phyloP scores from a whole-genome alignment of 1,140 invertebrate species.

The Tetragonula clypearis region DNA sequence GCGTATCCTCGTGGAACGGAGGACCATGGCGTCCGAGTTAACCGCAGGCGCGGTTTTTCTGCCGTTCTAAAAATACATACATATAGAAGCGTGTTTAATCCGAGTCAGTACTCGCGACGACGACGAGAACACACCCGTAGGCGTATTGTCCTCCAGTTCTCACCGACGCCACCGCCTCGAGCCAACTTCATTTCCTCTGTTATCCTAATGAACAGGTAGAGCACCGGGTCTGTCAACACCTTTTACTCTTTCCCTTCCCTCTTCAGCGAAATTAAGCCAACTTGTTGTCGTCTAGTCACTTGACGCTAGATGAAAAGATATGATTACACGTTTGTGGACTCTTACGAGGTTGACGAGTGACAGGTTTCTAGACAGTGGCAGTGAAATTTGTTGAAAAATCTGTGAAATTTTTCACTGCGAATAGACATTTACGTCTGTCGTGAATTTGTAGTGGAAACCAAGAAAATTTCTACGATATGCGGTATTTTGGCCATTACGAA shows the following conservation, averaged over 20 bases:
- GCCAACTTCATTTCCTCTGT: not conserved
- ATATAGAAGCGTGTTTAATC: not conserved
- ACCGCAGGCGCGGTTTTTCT: not conserved
- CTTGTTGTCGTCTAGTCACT: not conserved
- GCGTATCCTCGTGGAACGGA: not conserved
- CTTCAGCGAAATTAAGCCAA: not conserved
- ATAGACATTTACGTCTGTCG: not conserved
- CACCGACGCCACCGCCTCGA: not conserved
- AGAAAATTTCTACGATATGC: no score
- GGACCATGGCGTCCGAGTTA: not conserved
- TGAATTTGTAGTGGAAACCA: no score
- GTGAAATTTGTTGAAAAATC: not conserved
- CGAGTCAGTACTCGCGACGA: not conserved
- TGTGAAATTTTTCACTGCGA: not conserved
- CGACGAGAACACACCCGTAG: not conserved
- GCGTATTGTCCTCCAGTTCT: slow-evolving; percentile 16
- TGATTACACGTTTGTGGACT: not conserved
- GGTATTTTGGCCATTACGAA: no score
- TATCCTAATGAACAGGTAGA: not conserved
- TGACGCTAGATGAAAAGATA: not conserved
- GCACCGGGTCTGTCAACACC: not conserved
- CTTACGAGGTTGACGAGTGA: not conserved
- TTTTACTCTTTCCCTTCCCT: not conserved
- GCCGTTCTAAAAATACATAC: not conserved
- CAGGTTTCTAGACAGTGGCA: not conserved